These are phyloP conservation scores for Homarus americanus DNA, from an alignment of 1,140 invertebrate genomes.

Conservation along the genomic window DNA sequence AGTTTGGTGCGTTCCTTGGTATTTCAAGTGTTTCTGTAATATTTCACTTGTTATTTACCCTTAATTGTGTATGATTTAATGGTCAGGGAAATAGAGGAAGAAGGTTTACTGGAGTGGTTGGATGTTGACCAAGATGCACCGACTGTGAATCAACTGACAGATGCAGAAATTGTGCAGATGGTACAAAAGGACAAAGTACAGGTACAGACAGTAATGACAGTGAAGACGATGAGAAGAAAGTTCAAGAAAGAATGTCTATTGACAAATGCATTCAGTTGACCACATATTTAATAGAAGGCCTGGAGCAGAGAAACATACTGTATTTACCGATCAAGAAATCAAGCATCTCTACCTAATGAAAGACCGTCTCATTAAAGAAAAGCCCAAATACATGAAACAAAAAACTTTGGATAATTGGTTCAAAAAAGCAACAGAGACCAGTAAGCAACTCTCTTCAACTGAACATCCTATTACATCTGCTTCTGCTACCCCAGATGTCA, in stretches of 20 bases:
- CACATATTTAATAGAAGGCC: conserved; percentile 1
- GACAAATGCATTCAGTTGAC: conserved; percentile 1
- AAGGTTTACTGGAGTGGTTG: no score
- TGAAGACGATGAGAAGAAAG: not conserved
- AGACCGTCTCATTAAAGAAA: not conserved
- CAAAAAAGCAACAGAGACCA: no score
- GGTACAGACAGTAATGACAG: not conserved
- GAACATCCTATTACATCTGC: no score
- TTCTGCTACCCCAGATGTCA: no score
- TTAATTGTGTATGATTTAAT: no score
- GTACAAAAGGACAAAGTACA: not conserved
- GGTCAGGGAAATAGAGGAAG: no score
- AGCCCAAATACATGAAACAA: not conserved
- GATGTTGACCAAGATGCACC: no score
- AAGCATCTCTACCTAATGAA: not conserved
- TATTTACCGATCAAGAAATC: not conserved
- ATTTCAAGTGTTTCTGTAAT: no score
- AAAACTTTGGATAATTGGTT: no score
- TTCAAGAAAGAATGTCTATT: conserved; percentile 8
- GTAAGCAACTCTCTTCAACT: no score
- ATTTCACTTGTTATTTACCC: no score
- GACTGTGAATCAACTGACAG: not conserved
- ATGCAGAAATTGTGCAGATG: not conserved
- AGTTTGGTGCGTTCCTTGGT: no score
- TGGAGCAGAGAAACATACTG: conserved; percentile 15